Conservation (phyloP, 2,888 invertebrate genomes). For the Archips xylosteana region DNA sequence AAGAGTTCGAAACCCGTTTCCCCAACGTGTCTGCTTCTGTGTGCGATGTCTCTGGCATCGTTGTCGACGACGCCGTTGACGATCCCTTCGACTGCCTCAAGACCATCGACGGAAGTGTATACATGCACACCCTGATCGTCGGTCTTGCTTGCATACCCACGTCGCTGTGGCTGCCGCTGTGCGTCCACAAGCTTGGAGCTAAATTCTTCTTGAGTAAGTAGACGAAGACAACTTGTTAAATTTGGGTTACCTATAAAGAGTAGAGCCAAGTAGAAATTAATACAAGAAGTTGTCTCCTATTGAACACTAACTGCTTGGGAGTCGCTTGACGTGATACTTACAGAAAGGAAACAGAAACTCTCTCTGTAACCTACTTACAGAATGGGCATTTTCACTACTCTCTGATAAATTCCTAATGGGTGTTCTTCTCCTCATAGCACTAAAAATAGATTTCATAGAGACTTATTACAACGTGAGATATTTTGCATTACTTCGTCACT, state of each 20-base stretch:
- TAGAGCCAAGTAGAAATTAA: too few species aligned
- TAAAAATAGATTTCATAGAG: too few species aligned
- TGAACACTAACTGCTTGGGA: too few species aligned
- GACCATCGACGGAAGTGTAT: slow-evolving; percentile 88
- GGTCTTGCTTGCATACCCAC: slow-evolving; percentile 93
- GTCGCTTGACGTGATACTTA: too few species aligned
- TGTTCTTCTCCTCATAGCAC: too few species aligned
- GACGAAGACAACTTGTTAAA: not conserved
- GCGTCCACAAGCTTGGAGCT: slow-evolving; percentile 91
- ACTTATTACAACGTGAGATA: too few species aligned
- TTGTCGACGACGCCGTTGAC: slow-evolving; percentile 75
- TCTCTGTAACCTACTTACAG: too few species aligned
- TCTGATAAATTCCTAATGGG: too few species aligned
- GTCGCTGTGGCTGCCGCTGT: slow-evolving; percentile 91
- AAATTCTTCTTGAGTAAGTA: slow-evolving; percentile 92
- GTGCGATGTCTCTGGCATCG: slow-evolving; percentile 91
- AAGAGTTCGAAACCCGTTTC: slow-evolving; percentile 88
- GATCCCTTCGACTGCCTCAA: slow-evolving; percentile 87
- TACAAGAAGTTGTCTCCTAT: too few species aligned
- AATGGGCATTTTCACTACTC: too few species aligned
- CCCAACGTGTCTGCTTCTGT: slow-evolving; percentile 90
- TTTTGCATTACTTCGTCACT: not conserved
- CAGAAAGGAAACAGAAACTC: too few species aligned
- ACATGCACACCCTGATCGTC: slow-evolving; percentile 91
- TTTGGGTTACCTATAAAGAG: too few species aligned